Evolutionary conservation across 2,797 vertebrate genomes (phyloP).

Genomic region (Lithobates sylvaticus): DNA sequence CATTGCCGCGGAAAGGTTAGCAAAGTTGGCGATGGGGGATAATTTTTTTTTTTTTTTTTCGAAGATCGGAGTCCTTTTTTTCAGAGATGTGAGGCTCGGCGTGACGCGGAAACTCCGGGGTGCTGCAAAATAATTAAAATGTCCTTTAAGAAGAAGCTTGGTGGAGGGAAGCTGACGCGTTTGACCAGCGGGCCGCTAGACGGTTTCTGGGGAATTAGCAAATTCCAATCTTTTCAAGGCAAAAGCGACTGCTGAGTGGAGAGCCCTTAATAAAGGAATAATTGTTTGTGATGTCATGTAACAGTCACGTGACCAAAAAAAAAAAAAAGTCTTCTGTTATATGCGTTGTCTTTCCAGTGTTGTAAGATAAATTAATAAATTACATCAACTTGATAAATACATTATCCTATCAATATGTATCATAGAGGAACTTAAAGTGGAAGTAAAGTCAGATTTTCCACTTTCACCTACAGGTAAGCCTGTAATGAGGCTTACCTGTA

Average conservation of each 20-base stretch:
- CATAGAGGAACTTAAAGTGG: too few species aligned
- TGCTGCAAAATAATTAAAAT: conserved; percentile 41
- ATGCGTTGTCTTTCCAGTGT: too few species aligned
- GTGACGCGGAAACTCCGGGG: not conserved
- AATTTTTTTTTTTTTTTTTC: conserved; percentile 17
- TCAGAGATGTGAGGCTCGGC: conserved; percentile 41
- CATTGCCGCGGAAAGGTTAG: conserved; percentile 32
- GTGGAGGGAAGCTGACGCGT: not conserved
- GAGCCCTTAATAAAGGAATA: not conserved
- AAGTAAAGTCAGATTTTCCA: too few species aligned
- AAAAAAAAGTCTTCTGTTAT: too few species aligned
- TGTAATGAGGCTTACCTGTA: too few species aligned
- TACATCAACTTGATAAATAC: too few species aligned
- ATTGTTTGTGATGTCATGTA: not conserved
- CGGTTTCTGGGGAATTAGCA: not conserved
- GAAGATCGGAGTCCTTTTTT: conserved; percentile 5
- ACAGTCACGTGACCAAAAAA: too few species aligned
- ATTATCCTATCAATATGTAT: too few species aligned
- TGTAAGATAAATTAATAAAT: too few species aligned
- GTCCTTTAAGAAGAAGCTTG: conserved; percentile 24
- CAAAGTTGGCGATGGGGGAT: conserved; percentile 18
- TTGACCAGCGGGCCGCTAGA: not conserved
- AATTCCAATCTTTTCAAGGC: not conserved
- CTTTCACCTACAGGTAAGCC: too few species aligned
- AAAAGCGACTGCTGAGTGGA: not conserved